Evolutionary conservation across 2,888 invertebrate genomes (phyloP).

Genomic region (Catocala fraxini): DNA sequence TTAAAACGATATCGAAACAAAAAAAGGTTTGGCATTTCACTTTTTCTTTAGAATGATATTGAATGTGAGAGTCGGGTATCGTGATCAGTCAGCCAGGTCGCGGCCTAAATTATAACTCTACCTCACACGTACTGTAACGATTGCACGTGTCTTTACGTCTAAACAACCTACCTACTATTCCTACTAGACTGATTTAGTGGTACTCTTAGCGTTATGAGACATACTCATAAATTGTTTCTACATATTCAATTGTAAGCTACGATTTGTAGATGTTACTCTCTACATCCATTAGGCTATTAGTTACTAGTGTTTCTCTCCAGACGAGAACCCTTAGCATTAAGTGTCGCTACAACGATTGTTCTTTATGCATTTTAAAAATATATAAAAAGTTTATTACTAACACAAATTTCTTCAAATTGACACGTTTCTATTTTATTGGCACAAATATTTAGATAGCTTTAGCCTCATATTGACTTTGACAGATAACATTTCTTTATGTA

Average conservation of each 20-base stretch:
- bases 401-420: conserved; percentile 69
- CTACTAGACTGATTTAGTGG: conserved; percentile 85
- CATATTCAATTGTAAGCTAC: conserved; percentile 69
- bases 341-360: conserved; percentile 79
- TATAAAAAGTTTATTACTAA: conserved; percentile 50
- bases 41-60: not conserved
- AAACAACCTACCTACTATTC: conserved; percentile 73
- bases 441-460: conserved; percentile 75
- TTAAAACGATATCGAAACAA: not conserved
- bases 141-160: conserved; percentile 71
- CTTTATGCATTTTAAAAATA: conserved; percentile 72
- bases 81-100: conserved; percentile 40
- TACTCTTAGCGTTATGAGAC: conserved; percentile 75
- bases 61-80: not conserved
- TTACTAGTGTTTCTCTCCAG: conserved; percentile 56
- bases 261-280: conserved; percentile 61
- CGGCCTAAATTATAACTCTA: conserved; percentile 57
- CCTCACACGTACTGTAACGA: conserved; percentile 72
- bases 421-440: conserved; percentile 81
- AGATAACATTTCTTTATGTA: conserved; percentile 55
- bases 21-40: not conserved
- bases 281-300: conserved; percentile 57
- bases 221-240: conserved; percentile 64
- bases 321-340: conserved; percentile 62
- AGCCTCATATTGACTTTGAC: conserved; percentile 67